A percentile compares a stretch with the other conserved stretches of the same genome.
phyloP scores from a whole-genome alignment of 2,888 invertebrate species.

The Cheilosia pagana region DNA sequence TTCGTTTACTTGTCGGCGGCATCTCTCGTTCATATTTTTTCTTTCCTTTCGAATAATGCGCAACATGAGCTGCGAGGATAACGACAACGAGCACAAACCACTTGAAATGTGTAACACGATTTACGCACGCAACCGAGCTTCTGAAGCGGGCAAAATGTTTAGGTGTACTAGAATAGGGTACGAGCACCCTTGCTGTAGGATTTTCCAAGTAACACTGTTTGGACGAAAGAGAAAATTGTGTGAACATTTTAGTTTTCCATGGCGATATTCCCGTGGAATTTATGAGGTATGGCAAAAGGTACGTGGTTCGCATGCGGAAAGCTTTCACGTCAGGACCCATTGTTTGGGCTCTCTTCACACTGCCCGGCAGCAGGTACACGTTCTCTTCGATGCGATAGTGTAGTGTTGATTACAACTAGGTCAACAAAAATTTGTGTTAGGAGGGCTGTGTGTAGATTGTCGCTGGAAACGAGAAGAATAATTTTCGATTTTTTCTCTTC shows the following conservation, averaged over 20 bases:
- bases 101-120: constrained; percentile 51
- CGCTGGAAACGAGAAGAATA: constrained; percentile 45
- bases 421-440: constrained; percentile 59
- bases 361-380: constrained; percentile 6
- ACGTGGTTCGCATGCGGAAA: constrained; percentile 59
- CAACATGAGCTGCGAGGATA: constrained; percentile 19
- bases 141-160: constrained; percentile 25
- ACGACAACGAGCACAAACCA: constrained; percentile 22
- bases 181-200: constrained; percentile 69
- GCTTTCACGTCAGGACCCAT: constrained; percentile 41
- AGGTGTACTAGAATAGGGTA: constrained; percentile 32
- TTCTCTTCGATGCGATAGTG: constrained; percentile 46
- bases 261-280: constrained; percentile 46
- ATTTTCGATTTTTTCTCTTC: constrained; percentile 13
- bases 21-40: constrained; percentile 10
- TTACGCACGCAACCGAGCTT: constrained; percentile 62
- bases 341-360: constrained; percentile 45
- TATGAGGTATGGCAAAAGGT: constrained; percentile 25
- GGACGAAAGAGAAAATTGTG: constrained; percentile 61
- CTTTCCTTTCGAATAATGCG: constrained; percentile 18
- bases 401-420: constrained; percentile 58
- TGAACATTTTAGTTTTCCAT: constrained; percentile 64
- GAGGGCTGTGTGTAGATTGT: constrained; percentile 62
- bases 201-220: constrained; percentile 69
- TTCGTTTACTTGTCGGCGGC: constrained; percentile 40